Evolutionary conservation across 2,113 vertebrate species (phyloP).

Genomic region (Gadus chalcogrammus): DNA sequence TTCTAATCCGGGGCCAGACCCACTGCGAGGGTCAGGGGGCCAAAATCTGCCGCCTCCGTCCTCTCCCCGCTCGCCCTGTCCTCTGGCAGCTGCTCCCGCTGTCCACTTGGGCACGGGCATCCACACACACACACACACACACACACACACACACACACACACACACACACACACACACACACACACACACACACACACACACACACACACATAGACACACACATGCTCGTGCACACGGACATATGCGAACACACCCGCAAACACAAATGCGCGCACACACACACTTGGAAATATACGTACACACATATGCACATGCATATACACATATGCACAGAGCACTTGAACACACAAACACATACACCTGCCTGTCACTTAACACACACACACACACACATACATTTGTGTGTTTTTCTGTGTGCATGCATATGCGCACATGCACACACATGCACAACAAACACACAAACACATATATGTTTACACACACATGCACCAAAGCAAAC

Average conservation of each 20-base stretch:
- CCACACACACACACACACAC: neutral
- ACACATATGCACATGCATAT: neutral
- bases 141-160: slow-evolving; percentile 5
- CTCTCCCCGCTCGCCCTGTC: slow-evolving; percentile 25
- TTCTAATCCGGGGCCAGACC: slow-evolving; percentile 72
- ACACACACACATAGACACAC: slow-evolving; percentile 2
- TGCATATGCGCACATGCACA: too few species aligned
- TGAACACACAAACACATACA: neutral
- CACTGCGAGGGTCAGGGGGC: slow-evolving; percentile 70
- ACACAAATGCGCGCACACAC: neutral
- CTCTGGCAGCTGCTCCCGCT: slow-evolving; percentile 75
- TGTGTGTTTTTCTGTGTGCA: too few species aligned
- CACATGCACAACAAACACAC: neutral
- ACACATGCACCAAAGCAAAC: too few species aligned
- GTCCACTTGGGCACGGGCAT: slow-evolving; percentile 50
- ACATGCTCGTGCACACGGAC: neutral
- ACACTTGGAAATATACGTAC: neutral
- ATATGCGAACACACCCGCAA: neutral
- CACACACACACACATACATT: neutral
- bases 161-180: slow-evolving; percentile 3
- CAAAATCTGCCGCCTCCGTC: slow-evolving; percentile 58
- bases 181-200: slow-evolving; percentile 1
- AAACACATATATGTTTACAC: too few species aligned
- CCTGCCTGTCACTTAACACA: neutral
- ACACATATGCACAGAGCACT: neutral